These are phyloP conservation scores for Cyrtorhinus lividipennis DNA, from an alignment of 1,140 invertebrate genomes.

Conservation along the genomic window DNA sequence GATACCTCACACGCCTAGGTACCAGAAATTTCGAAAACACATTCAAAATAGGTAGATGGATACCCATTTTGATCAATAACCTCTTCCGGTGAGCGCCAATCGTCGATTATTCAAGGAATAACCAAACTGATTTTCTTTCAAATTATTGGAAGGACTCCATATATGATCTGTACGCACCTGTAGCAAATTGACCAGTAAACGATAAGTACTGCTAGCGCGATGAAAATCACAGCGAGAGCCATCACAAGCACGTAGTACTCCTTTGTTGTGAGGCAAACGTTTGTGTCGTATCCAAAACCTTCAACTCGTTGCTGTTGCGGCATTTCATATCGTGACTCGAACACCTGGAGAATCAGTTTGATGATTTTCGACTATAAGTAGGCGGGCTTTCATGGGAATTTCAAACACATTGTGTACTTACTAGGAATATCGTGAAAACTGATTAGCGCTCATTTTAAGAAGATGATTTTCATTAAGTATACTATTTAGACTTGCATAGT, in stretches of 20 bases:
- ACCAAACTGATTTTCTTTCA: no score
- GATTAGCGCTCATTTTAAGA: background rate
- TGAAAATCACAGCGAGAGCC: constrained; percentile 50
- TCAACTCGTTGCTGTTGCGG: constrained; percentile 39
- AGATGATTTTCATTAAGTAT: background rate
- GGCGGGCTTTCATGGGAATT: no score
- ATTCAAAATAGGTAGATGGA: no score
- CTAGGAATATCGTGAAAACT: constrained; percentile 1
- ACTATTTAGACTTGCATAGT: constrained; percentile 11
- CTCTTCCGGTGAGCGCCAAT: no score
- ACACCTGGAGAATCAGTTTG: constrained; percentile 29
- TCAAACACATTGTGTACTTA: no score
- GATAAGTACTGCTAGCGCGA: constrained; percentile 47
- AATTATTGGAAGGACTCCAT: no score
- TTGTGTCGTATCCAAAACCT: constrained; percentile 38
- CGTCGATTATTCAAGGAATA: no score
- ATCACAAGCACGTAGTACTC: constrained; percentile 63
- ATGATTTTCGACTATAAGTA: no score
- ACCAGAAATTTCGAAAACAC: no score
- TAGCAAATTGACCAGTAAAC: constrained; percentile 49
- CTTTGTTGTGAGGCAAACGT: constrained; percentile 52
- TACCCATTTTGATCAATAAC: no score
- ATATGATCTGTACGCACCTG: constrained; percentile 40
- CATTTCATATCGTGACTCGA: constrained; percentile 56
- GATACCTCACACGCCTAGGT: no score